Percentiles rank a stretch among this genome's conserved stretches.
Evolutionary conservation across 2,888 invertebrate genomes (phyloP).

Genomic region (Acleris literana): DNA sequence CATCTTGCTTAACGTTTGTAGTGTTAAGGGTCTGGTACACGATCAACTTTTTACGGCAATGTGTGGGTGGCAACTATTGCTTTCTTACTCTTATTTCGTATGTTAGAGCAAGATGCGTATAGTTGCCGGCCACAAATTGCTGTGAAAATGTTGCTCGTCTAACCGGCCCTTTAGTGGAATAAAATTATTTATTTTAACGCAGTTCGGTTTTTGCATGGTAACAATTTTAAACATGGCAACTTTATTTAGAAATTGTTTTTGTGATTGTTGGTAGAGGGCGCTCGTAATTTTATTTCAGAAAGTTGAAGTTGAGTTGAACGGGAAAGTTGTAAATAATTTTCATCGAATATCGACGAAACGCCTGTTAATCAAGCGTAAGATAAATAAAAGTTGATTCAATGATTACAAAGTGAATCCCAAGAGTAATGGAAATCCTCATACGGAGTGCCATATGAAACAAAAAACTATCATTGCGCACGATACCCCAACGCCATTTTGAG

Average conservation of each 20-base stretch:
- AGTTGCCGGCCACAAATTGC: too few relatives aligned
- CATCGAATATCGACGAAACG: conserved; percentile 60
- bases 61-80: too few relatives aligned
- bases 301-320: conserved; percentile 58
- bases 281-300: conserved; percentile 41
- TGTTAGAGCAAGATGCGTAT: too few relatives aligned
- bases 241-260: conserved; percentile 16
- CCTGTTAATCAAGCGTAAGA: conserved; percentile 49
- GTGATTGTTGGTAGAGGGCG: conserved; percentile 38
- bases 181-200: too few relatives aligned
- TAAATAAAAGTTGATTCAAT: conserved; percentile 63
- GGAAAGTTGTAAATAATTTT: conserved; percentile 83
- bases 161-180: too few relatives aligned
- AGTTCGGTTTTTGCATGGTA: conserved; percentile 8
- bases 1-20: too few relatives aligned
- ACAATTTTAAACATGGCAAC: conserved; percentile 25
- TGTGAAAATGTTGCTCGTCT: too few relatives aligned
- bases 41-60: too few relatives aligned
- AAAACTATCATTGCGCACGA: conserved; percentile 84
- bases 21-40: too few relatives aligned
- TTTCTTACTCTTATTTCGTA: too few relatives aligned
- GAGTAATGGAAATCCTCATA: conserved; percentile 68
- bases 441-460: conserved; percentile 77
- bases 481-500: conserved; percentile 85
- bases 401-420: conserved; percentile 61